These are phyloP conservation scores for Phenganax stokvisi DNA, from an alignment of 92 coral and sea anemone genomes.

Conservation along the genomic window DNA sequence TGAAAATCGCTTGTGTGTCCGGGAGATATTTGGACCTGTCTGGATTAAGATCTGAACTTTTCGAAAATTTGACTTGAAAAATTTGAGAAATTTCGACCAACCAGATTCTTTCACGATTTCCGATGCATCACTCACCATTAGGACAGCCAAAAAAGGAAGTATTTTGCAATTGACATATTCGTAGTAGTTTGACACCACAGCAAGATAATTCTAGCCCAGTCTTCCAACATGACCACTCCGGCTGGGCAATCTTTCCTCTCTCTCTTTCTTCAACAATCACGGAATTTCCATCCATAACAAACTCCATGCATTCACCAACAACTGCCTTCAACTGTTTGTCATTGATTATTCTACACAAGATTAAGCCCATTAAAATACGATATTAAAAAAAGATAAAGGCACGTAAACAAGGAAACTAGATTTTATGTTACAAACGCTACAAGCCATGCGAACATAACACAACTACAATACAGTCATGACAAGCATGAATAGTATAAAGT, in stretches of 20 bases:
- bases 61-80: too few relatives aligned
- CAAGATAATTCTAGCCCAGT: conserved; percentile 92
- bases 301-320: conserved; percentile 77
- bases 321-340: conserved; percentile 84
- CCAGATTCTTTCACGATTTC: not conserved
- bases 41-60: too few relatives aligned
- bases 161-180: conserved; percentile 80
- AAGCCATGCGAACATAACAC: too few relatives aligned
- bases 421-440: too few relatives aligned
- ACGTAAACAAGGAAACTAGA: not conserved
- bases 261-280: conserved; percentile 68
- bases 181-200: conserved; percentile 86
- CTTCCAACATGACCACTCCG: conserved; percentile 99
- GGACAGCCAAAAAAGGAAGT: conserved; percentile 92
- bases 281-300: conserved; percentile 63
- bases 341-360: conserved; percentile 60
- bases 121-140: conserved; percentile 48
- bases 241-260: conserved; percentile 65
- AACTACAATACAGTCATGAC: too few relatives aligned
- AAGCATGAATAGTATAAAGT: too few relatives aligned
- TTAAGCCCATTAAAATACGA: not conserved
- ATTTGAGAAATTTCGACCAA: too few relatives aligned
- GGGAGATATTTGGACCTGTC: too few relatives aligned
- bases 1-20: too few relatives aligned
- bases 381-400: too few relatives aligned